phyloP scores from a whole-genome alignment of 1,140 invertebrate genomes.

The Pygmarrhopalites habei region DNA sequence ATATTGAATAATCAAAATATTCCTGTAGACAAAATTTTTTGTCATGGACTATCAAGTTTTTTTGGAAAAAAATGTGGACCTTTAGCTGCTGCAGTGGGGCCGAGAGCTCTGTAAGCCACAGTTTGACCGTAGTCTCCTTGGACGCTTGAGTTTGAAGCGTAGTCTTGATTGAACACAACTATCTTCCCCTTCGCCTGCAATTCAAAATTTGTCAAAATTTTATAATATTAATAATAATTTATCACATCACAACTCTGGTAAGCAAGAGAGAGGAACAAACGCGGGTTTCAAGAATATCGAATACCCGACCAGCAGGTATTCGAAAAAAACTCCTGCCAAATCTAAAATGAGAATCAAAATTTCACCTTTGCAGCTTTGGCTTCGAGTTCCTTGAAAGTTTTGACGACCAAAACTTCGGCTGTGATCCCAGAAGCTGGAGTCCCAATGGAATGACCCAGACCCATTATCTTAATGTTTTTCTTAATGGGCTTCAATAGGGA shows the following conservation, averaged over 20 bases:
- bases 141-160: constrained; percentile 18
- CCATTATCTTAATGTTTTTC: constrained; percentile 54
- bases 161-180: constrained; percentile 64
- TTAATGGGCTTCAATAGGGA: constrained; percentile 54
- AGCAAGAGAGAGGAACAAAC: too few species aligned
- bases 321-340: too few species aligned
- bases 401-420: constrained; percentile 45
- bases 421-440: constrained; percentile 52
- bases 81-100: constrained; percentile 56
- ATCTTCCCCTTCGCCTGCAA: constrained; percentile 60
- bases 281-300: too few species aligned
- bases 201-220: too few species aligned
- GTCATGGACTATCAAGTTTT: too few species aligned
- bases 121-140: constrained; percentile 52
- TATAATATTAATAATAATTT: too few species aligned
- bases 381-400: constrained; percentile 45
- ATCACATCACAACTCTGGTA: too few species aligned
- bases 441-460: constrained; percentile 57
- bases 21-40: too few species aligned
- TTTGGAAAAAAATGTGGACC: too few species aligned
- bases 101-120: constrained; percentile 52
- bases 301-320: too few species aligned
- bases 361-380: constrained; percentile 34
- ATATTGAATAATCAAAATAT: too few species aligned
- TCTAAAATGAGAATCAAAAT: too few species aligned